Conservation (phyloP, 2,888 invertebrate species). For the Amiota minor region DNA sequence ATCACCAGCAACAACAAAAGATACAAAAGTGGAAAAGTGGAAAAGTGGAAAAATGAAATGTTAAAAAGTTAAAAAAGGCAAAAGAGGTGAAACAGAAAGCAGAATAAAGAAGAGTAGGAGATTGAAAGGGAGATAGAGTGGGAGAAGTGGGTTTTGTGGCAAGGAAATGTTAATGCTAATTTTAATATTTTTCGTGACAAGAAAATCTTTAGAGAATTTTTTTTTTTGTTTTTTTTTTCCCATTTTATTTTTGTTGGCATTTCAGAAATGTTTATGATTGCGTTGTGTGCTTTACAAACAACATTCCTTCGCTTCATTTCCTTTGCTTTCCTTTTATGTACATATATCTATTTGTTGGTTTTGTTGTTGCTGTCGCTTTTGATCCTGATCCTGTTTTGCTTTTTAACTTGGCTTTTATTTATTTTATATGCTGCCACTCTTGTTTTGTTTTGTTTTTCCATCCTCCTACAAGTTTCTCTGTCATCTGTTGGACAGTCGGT, state of each 20-base stretch:
- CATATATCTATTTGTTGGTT: too few species aligned
- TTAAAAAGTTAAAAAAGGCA: slow-evolving; percentile 38
- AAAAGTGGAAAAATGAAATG: background rate
- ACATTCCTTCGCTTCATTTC: background rate
- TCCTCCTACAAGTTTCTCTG: background rate
- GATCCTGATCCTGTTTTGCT: slow-evolving; percentile 2
- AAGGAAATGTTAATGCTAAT: slow-evolving; percentile 65
- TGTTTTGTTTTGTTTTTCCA: slow-evolving; percentile 18
- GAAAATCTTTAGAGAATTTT: slow-evolving; percentile 47
- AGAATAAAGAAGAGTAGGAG: background rate
- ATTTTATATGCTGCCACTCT: slow-evolving; percentile 2
- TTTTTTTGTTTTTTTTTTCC: background rate
- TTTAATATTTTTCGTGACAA: slow-evolving; percentile 72
- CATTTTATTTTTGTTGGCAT: slow-evolving; percentile 10
- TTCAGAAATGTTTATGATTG: slow-evolving; percentile 29
- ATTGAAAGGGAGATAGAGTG: background rate
- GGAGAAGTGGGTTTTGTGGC: slow-evolving; percentile 1
- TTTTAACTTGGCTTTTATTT: slow-evolving; percentile 22
- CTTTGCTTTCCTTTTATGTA: background rate
- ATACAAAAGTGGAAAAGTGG: background rate
- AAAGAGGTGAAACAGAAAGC: slow-evolving; percentile 24
- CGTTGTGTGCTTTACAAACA: background rate
- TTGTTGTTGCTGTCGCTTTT: background rate
- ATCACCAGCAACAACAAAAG: slow-evolving; percentile 27
- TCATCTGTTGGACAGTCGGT: too few species aligned